Evolutionary conservation across 2,113 vertebrate genomes (phyloP).

Genomic region (Calyptomena viridis): DNA sequence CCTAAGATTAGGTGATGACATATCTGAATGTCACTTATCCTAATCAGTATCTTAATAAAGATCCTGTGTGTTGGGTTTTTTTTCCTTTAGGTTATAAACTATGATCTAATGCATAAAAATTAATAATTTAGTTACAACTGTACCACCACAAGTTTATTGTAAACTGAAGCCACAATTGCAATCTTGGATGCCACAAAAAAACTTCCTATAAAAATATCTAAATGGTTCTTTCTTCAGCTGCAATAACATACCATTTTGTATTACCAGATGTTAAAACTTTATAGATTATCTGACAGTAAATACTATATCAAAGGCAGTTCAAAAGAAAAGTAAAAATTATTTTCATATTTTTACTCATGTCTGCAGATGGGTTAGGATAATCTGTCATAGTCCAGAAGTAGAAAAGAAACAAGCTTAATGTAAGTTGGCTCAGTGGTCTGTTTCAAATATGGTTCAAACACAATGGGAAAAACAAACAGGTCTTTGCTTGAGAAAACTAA

Average conservation of each 20-base stretch:
- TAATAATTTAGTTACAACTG: constrained; percentile 42
- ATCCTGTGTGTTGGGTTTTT: background rate
- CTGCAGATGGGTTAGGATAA: constrained; percentile 33
- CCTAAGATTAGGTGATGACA: constrained; percentile 34
- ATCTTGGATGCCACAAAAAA: constrained; percentile 19
- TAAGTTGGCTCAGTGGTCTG: constrained; percentile 46
- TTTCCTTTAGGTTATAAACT: background rate
- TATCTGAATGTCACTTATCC: background rate
- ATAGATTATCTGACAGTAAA: constrained; percentile 48
- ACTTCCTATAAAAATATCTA: background rate
- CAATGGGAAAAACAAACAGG: constrained; percentile 48
- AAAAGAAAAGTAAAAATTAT: constrained; percentile 55
- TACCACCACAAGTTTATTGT: constrained; percentile 26
- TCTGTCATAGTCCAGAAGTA: constrained; percentile 40
- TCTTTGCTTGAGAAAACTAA: constrained; percentile 55
- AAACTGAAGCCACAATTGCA: constrained; percentile 47
- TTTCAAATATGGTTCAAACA: constrained; percentile 44
- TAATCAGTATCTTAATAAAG: constrained; percentile 23
- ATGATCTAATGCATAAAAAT: constrained; percentile 5
- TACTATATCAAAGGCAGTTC: constrained; percentile 46
- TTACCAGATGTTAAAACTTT: constrained; percentile 58
- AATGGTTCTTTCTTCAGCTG: constrained; percentile 33
- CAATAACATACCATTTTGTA: background rate
- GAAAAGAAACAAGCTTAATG: constrained; percentile 27
- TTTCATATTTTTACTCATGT: constrained; percentile 52